These are phyloP conservation scores for Drosophila ezoana DNA, from an alignment of 2,888 invertebrate genomes.

Conservation along the genomic window DNA sequence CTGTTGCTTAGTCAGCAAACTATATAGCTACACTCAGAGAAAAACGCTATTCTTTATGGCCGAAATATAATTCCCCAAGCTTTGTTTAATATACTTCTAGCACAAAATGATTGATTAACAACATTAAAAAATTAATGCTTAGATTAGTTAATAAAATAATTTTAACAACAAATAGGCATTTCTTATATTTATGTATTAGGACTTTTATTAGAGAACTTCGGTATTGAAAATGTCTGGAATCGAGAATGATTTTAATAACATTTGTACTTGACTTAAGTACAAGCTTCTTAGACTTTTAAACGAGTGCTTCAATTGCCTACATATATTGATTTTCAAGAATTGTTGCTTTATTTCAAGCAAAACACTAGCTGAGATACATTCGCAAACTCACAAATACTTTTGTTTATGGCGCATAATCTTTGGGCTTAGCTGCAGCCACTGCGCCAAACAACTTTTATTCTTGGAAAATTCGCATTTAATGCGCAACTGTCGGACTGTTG, in stretches of 20 bases:
- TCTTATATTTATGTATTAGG: no score
- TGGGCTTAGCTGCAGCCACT: slow-evolving; percentile 26
- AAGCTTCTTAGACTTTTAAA: no score
- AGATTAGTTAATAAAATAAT: no score
- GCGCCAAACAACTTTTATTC: slow-evolving; percentile 46
- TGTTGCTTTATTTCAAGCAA: not conserved
- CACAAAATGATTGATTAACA: no score
- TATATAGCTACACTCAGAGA: not conserved
- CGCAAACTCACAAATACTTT: slow-evolving; percentile 18
- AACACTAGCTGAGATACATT: slow-evolving; percentile 28
- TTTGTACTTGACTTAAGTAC: no score
- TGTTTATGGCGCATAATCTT: slow-evolving; percentile 25
- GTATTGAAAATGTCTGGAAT: no score
- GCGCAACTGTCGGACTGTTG: slow-evolving; percentile 60
- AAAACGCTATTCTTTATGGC: not conserved
- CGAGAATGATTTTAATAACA: no score
- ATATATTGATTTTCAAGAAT: not conserved
- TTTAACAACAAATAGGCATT: no score
- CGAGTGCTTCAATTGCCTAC: slow-evolving; percentile 4
- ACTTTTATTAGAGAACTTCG: no score
- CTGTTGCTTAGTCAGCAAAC: slow-evolving; percentile 25
- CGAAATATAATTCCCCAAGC: no score
- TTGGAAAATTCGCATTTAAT: slow-evolving; percentile 52
- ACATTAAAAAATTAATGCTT: no score
- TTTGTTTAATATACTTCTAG: no score